Base-by-base conservation (phyloP, 2,888 invertebrate genomes). In the Parthenolecanium corni region DNA sequence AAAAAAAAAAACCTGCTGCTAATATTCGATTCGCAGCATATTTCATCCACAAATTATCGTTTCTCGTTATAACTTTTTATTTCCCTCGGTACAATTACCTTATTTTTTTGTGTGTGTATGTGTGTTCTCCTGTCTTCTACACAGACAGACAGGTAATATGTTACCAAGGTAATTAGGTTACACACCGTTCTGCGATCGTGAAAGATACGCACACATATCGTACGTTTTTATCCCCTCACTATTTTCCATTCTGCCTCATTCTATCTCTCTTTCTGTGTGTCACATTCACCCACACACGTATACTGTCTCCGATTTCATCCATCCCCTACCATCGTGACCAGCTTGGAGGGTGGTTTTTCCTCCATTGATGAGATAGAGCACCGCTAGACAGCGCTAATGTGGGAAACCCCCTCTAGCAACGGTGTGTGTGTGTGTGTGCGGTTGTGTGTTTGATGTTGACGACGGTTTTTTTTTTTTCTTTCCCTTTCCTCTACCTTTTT, bases 331-430 rank as follows among this genome's bases (percentile, higher is more conserved):
- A 6, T 9, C 31, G 31, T 31, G 31, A 6, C 4, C 31, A 31
- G 31, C 31, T 31, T 9, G 49, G 49, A 49, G 49, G 31, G 31
- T 31, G 31, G 4, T 31, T 31, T 31, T 31, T 31, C 9, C 31
- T 31, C 9, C 4, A 9, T 52, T 36, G 36, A 25, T 20, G 25
- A 23, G 46, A 3, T n/a, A 25, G 24, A 31, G 31, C 31, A 25
- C 46, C 54, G 54, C 38, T 40, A 54, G 54, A 14, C 21, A 5
- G 54, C 40, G 38, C 38, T 54, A 54, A 54, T 54, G 40, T 40
- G 20, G 40, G 38, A 21, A n/a, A 24, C 46, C 56, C 56, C 58
- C 58, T 31, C 31, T 47, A 58, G 58, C 58, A 58, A 58, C 58
- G 58, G 47, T 23, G 25, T 46, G 25, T 58, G 47, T 46, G 25